Base-by-base conservation (phyloP, 2,888 invertebrate genomes). In the Pterobdella sp. region DNA sequence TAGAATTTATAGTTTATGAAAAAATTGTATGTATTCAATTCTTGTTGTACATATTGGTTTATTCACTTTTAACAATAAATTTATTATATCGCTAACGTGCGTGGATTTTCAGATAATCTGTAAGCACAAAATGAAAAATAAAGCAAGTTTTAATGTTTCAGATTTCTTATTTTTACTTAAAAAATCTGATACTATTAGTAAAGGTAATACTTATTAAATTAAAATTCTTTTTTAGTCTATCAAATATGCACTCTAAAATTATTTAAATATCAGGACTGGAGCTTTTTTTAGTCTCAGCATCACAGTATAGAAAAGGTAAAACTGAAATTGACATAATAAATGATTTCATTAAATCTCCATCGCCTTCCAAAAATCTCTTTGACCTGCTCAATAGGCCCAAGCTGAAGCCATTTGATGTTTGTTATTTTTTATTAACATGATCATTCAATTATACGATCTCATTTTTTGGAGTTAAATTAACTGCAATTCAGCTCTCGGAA, bases 211-310 rank as follows among this genome's bases (percentile, higher is more conserved):
- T 42, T 42, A 7, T 22, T 14, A 7, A 42, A 14, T 42, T 42
- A 14, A 14, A 42, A 14, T 14, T 42, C 7, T 42, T 42, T 14
- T 42, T 42, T 42, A 14, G 7, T 42, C 22, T 14, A 42, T 42
- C 22, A 22, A 42, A 42, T 14, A 42, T 14, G 7, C 10, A 42
- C 7, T 42, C 49, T 42, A 42, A 42, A 42, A 42, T 42, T 7
- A 42, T 42, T 42, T 42, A 42, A 42, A 42, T 14, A 42, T 22
- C 7, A 56, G 60, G 60, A 26, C n/a, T 56, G 10, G 60, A 56
- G 60, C n/a, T 56, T 3, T 56, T 56, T 56, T 3, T 56, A n/a
- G 60, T 26, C n/a, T 56, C 60, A 56, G 60, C 60, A n/a, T 4
- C 60, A 26, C n/a, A 3, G 18, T 22, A 56, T 26, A 56, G 60